phyloP scores from a whole-genome alignment of 2,113 vertebrate species.

The Lasiurus cinereus region DNA sequence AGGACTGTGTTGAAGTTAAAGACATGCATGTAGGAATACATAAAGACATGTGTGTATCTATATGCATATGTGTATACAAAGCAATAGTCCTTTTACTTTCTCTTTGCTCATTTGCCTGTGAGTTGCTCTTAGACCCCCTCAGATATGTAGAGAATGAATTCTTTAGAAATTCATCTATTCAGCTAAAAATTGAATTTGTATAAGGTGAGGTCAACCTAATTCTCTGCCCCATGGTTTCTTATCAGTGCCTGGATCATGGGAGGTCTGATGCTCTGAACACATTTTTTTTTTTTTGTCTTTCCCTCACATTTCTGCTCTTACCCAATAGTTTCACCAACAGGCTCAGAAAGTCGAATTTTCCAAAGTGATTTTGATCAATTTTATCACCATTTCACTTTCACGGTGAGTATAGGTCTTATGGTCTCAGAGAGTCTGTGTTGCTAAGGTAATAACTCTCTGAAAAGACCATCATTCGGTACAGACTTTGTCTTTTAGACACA shows the following conservation, averaged over 20 bases:
- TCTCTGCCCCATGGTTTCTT: not conserved
- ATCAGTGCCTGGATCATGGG: not conserved
- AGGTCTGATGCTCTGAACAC: not conserved
- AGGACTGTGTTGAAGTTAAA: not conserved
- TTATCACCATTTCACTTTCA: constrained; percentile 22
- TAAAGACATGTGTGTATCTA: not conserved
- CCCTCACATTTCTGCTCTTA: not conserved
- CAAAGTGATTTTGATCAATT: not conserved
- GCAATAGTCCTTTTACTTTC: not conserved
- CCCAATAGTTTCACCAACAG: not conserved
- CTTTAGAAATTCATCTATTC: constrained; percentile 39
- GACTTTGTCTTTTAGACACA: not conserved
- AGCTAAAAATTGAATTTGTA: not conserved
- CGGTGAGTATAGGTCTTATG: not conserved
- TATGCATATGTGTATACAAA: not conserved
- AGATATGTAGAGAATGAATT: not conserved
- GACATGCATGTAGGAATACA: not conserved
- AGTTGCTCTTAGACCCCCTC: not conserved
- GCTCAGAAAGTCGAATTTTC: not conserved
- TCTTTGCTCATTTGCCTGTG: not conserved
- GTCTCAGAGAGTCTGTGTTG: not conserved
- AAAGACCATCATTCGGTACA: not conserved
- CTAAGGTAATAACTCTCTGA: not conserved
- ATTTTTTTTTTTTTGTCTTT: not conserved
- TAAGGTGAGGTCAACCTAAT: not conserved